Base-by-base conservation (phyloP, 2,888 invertebrate genomes). In the Trichopria drosophilae region DNA sequence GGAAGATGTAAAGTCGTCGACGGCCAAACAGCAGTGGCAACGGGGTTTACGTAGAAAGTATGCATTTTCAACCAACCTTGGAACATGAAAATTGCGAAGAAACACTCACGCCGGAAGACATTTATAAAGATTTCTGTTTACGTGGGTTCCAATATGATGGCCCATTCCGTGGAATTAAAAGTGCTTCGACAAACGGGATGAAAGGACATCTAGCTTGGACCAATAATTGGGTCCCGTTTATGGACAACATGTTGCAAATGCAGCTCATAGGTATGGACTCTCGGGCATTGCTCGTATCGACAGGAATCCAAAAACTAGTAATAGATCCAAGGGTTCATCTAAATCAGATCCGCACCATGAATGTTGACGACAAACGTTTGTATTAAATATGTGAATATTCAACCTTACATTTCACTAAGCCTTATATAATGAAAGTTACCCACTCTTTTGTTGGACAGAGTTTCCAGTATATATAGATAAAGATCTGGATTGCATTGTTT, bases 1-100 rank as follows among this genome's bases (percentile, higher is more conserved):
- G 71, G 70, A 19, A 59, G 45, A 49, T 59, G 54, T 9, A 55
- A 83, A 83, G 79, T 85, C 41, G 82, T 84, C 1, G 86, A 86
- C 71, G 82, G 83, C 3, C 84, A 83, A 10, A 81, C 82, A 1
- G 80, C 86, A 0, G 81, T 88, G 24, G 84, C 85, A 2, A 85
- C 85, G 0, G 88, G 88, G n/a, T 80, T 77, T 10, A 10, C 6
- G 10, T 9, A 24, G 10, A 10, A 24, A 24, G 6, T 31, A 82
- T 88, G 39, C 81, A 80, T 46, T 80, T 82, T 12, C 81, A 83
- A 57, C 80, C 83, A 64, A 76, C n/a, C 32, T 7, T 9, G 32
- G 6, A 32, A 9, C 24, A 24, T 24, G 24, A 24, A 9, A 10
- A 24, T 24, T 24, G 7, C 10, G 10, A 10, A 9, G 24, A 24